These are phyloP conservation scores for Syngnathus acus DNA, from an alignment of 2,797 vertebrate genomes.

Conservation along the genomic window DNA sequence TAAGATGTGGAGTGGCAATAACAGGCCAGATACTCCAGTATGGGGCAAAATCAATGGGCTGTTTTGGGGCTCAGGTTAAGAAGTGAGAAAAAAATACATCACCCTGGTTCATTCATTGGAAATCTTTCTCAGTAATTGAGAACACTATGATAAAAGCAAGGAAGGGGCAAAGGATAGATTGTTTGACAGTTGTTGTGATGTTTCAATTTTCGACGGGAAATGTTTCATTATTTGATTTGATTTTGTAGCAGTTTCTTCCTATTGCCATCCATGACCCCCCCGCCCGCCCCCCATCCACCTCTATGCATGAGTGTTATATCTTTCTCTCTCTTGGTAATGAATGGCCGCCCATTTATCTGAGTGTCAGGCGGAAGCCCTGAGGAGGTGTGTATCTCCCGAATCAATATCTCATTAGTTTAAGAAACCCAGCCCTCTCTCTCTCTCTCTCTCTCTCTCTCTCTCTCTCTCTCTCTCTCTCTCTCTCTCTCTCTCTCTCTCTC, in stretches of 20 bases:
- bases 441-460: neutral
- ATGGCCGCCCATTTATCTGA: constrained; percentile 51
- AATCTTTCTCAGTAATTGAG: constrained; percentile 48
- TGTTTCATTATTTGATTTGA: too few species aligned
- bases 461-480: too few species aligned
- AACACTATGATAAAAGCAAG: constrained; percentile 8
- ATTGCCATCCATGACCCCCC: neutral
- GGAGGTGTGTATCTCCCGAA: constrained; percentile 56
- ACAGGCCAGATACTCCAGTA: constrained; percentile 30
- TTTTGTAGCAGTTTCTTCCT: neutral
- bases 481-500: constrained; percentile 13
- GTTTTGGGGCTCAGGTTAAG: constrained; percentile 35
- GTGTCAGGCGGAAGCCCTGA: constrained; percentile 49
- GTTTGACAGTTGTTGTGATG: neutral
- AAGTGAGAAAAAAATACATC: constrained; percentile 34
- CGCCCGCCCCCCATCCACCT: neutral
- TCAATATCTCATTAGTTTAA: constrained; percentile 71
- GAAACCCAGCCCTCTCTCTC: constrained; percentile 44
- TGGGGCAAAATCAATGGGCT: constrained; percentile 47
- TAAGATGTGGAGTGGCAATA: constrained; percentile 52
- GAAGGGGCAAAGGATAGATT: neutral
- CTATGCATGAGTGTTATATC: constrained; percentile 28
- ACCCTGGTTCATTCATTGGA: constrained; percentile 47
- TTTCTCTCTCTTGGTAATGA: constrained; percentile 48
- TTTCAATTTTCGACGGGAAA: neutral